Conservation (phyloP, 2,797 vertebrate genomes). For the Poecilia wingei region DNA sequence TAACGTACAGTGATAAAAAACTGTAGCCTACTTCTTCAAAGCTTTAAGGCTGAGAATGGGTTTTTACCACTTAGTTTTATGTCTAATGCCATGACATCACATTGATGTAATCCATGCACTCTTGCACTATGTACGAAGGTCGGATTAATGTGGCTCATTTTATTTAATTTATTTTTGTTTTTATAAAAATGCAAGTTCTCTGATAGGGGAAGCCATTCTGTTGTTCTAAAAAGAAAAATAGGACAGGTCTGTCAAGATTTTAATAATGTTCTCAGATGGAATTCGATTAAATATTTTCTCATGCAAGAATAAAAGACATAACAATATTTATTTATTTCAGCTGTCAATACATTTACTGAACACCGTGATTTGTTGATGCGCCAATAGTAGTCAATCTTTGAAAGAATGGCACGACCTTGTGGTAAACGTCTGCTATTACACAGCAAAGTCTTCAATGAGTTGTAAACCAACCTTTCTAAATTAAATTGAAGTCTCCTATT, state of each 20-base stretch:
- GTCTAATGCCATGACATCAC: neutral
- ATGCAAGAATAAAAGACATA: too few species aligned
- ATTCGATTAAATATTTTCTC: too few species aligned
- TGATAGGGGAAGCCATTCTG: too few species aligned
- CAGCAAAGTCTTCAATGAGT: neutral
- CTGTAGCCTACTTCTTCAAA: neutral
- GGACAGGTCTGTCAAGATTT: too few species aligned
- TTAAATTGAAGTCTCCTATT: conserved; percentile 37
- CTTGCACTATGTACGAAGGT: neutral
- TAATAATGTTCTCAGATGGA: too few species aligned
- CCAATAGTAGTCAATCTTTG: neutral
- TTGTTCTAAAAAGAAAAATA: neutral
- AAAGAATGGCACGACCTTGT: conserved; percentile 45
- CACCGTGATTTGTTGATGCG: neutral
- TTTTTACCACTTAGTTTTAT: neutral
- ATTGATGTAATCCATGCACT: too few species aligned
- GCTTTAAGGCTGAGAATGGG: neutral
- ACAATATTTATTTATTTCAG: neutral
- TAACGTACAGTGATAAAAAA: neutral
- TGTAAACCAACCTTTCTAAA: conserved; percentile 52
- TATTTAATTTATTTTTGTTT: neutral
- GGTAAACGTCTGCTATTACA: conserved; percentile 23
- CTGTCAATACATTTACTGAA: neutral
- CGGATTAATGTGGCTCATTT: neutral
- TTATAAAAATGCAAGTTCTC: neutral